Evolutionary conservation across 2,797 vertebrate genomes (phyloP), one percentile per base, ranked within the genome.

Genomic region (Spheniscus humboldti): DNA sequence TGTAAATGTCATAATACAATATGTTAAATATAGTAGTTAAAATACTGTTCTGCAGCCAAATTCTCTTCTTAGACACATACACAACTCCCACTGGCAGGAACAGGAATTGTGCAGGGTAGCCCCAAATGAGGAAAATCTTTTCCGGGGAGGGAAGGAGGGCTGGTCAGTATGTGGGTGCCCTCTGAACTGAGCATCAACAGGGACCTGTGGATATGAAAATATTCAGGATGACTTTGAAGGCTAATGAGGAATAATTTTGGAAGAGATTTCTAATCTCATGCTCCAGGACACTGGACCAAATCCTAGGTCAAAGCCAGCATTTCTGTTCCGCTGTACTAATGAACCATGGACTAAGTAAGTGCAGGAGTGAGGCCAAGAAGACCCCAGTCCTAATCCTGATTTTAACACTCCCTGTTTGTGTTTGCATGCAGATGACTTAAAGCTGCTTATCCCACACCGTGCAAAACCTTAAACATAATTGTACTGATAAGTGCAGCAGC

Each of bases 1-100:
- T 97, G 95, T 97, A 96, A 97, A 97, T 97, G 96, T 97, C 97
- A 97, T 94, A 96, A 97, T 97, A 97, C 97, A 97, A 96, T 97
- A 97, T 97, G 96, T 95, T 97, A 97, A 97, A 97, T 95, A 96
- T 94, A 94, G 94, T 95, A 94, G 93, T 93, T 97, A 95, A 97
- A 97, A 96, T 95, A 96, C 93, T 93, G 92, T 87, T 97, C 90
- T 39, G 83, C 94, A 96, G 96, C 96, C 97, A 97, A 96, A 94
- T 95, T 92, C 87, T 84, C 88, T 57, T 95, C 87, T 94, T 63
- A 92, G 91, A 59, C 18, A 4, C 93, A 91, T 19, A 88, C 91
- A 78, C 89, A 94, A 35, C 91, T 96, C 91, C 88, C 92, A 85
- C 88, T 93, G 88, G 92, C 84, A 88, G 95, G 79, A 94, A 78